Percentiles rank a stretch among this genome's conserved stretches.
Evolutionary conservation across 2,113 vertebrate genomes (phyloP).

Genomic region (Sander vitreus): DNA sequence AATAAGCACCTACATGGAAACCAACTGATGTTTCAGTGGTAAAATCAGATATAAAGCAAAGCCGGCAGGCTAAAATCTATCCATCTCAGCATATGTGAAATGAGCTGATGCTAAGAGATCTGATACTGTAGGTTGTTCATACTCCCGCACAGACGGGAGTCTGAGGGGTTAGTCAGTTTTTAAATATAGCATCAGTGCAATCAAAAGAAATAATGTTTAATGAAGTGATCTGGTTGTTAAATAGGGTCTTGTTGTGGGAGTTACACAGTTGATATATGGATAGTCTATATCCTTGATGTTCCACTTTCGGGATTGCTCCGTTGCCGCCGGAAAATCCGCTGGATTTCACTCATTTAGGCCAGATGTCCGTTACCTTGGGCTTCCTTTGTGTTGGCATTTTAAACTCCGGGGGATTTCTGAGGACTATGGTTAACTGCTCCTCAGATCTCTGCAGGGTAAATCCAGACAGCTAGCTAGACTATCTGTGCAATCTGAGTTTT

Average conservation of each 20-base stretch:
- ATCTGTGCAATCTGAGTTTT: too few relatives aligned
- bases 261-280: background rate
- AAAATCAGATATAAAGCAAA: background rate
- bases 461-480: too few relatives aligned
- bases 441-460: too few relatives aligned
- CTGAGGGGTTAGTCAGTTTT: too few relatives aligned
- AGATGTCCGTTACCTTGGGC: too few relatives aligned
- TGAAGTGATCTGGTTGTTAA: background rate
- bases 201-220: background rate
- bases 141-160: background rate
- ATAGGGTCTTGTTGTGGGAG: background rate
- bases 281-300: too few relatives aligned
- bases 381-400: too few relatives aligned
- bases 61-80: background rate
- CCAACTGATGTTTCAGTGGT: background rate
- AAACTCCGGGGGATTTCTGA: too few relatives aligned
- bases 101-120: background rate
- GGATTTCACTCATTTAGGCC: too few relatives aligned
- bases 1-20: background rate
- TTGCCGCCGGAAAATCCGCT: too few relatives aligned
- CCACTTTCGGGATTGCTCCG: too few relatives aligned
- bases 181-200: background rate
- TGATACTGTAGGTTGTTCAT: background rate
- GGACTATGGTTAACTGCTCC: too few relatives aligned
- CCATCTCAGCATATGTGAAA: background rate